phyloP scores from a whole-genome alignment of 2,113 vertebrate genomes.

The Hemiscyllium ocellatum region DNA sequence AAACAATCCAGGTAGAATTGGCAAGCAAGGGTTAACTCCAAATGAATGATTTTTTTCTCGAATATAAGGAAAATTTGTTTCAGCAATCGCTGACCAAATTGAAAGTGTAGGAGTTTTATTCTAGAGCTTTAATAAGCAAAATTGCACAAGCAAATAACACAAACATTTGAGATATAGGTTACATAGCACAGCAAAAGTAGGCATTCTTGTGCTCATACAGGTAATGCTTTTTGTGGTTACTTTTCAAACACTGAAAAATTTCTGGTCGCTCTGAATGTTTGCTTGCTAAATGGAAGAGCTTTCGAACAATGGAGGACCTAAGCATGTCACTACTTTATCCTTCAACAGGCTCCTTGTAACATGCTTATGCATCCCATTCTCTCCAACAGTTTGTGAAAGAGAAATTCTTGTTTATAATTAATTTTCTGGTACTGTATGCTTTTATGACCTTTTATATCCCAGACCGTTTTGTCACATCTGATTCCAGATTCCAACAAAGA shows the following conservation, averaged over 20 bases:
- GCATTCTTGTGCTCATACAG: not conserved
- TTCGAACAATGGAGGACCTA: not conserved
- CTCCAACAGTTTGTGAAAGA: not conserved
- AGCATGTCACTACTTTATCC: not conserved
- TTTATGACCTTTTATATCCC: not conserved
- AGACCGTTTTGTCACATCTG: not conserved
- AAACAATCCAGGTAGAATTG: not conserved
- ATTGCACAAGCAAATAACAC: not conserved
- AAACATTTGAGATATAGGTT: not conserved
- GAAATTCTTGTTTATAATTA: not conserved
- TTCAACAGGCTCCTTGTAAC: not conserved
- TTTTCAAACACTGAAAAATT: not conserved
- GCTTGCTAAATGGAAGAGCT: not conserved
- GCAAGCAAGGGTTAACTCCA: not conserved
- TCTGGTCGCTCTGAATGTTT: not conserved
- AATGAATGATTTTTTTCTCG: not conserved
- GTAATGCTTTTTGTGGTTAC: not conserved
- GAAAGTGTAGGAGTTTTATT: not conserved
- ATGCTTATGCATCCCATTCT: not conserved
- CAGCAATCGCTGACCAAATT: not conserved
- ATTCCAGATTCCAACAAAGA: not conserved
- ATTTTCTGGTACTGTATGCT: not conserved
- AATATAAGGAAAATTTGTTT: not conserved
- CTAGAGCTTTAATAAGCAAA: not conserved
- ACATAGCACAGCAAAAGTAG: not conserved